These are phyloP conservation scores for Portunus trituberculatus DNA, from an alignment of 1,140 invertebrate genomes.

Conservation along the genomic window DNA sequence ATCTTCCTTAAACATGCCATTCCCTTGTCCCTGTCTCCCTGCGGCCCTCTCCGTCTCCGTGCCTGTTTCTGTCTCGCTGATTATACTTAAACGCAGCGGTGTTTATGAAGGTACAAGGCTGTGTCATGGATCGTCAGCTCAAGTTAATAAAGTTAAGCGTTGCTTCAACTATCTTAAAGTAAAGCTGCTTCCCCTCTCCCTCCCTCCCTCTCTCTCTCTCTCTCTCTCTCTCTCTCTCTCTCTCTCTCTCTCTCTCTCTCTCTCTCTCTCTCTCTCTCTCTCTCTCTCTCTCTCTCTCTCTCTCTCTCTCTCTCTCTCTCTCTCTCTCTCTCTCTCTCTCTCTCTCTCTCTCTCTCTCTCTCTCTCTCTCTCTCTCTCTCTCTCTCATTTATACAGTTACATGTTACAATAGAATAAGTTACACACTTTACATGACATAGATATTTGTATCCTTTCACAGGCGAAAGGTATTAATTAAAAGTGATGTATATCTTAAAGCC, in stretches of 20 bases:
- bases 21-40: not conserved
- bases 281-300: not conserved
- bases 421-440: too few relatives aligned
- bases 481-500: too few relatives aligned
- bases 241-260: conserved; percentile 25
- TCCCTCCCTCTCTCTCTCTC: not conserved
- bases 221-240: not conserved
- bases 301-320: not conserved
- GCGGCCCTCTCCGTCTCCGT: not conserved
- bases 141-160: too few relatives aligned
- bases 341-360: conserved; percentile 41
- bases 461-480: too few relatives aligned
- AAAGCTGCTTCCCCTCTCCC: too few relatives aligned
- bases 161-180: not conserved
- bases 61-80: not conserved
- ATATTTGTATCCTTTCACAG: too few relatives aligned
- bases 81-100: too few relatives aligned
- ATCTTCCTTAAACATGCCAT: not conserved
- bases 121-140: too few relatives aligned
- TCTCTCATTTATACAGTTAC: too few relatives aligned
- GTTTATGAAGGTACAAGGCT: too few relatives aligned
- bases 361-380: too few relatives aligned
- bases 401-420: too few relatives aligned
- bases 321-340: conserved; percentile 25
- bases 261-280: conserved; percentile 43